These are phyloP conservation scores for Rhabdophis nuchalis DNA, from an alignment of 2,797 vertebrate species.

Conservation along the genomic window DNA sequence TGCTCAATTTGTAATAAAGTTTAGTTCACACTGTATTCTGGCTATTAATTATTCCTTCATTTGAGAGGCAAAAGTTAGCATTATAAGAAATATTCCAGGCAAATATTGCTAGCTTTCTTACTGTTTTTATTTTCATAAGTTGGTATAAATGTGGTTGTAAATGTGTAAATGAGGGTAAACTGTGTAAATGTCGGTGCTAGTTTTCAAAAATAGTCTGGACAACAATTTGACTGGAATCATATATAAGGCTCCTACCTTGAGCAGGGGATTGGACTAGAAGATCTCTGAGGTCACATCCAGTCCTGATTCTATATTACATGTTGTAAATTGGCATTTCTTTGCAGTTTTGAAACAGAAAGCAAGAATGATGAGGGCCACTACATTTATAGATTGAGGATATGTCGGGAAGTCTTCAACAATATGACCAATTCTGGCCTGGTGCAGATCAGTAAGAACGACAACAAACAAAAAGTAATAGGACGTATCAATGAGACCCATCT, in stretches of 20 bases:
- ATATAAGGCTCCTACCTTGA: neutral
- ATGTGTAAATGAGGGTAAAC: neutral
- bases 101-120: neutral
- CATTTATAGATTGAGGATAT: conserved; percentile 82
- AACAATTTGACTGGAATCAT: neutral
- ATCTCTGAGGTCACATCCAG: neutral
- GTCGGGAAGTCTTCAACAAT: conserved; percentile 76
- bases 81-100: conserved; percentile 14
- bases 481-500: conserved; percentile 77
- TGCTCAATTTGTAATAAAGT: neutral
- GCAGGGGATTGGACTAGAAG: neutral
- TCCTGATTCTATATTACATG: conserved; percentile 3
- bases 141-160: neutral
- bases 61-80: neutral
- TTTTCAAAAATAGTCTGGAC: neutral
- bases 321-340: neutral
- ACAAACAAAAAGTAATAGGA: conserved; percentile 73
- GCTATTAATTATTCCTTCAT: neutral
- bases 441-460: conserved; percentile 64
- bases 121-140: neutral
- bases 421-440: conserved; percentile 75
- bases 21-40: neutral
- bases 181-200: conserved; percentile 45
- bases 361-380: conserved; percentile 66
- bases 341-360: neutral